Evolutionary conservation across 2,888 invertebrate species (phyloP).

Genomic region (Alentia gelatinosa): DNA sequence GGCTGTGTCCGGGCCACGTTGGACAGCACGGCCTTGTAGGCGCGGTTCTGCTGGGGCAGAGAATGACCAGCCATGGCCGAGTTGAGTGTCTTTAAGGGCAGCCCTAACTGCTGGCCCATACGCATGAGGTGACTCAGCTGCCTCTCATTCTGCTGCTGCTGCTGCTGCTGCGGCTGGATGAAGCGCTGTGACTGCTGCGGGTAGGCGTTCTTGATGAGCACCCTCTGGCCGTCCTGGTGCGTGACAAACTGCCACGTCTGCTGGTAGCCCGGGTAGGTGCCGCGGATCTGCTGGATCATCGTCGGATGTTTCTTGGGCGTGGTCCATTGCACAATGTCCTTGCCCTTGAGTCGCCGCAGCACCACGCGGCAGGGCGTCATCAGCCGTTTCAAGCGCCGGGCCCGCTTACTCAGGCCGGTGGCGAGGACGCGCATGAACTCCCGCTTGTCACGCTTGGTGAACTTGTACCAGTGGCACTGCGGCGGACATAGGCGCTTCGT

Average conservation of each 20-base stretch:
- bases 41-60: not conserved
- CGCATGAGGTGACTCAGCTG: not conserved
- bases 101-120: not conserved
- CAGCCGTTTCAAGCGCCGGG: constrained; percentile 65
- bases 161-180: not conserved
- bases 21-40: constrained; percentile 36
- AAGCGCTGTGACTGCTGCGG: not conserved
- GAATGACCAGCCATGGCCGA: not conserved
- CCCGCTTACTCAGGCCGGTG: constrained; percentile 70
- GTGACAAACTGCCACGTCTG: not conserved
- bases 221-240: not conserved
- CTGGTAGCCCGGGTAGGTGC: too few relatives aligned
- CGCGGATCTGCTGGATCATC: not conserved
- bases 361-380: constrained; percentile 68
- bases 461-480: constrained; percentile 71
- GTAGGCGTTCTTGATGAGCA: not conserved
- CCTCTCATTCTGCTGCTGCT: not conserved
- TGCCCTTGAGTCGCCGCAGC: constrained; percentile 65
- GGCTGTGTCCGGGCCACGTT: not conserved
- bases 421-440: constrained; percentile 69
- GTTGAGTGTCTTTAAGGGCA: not conserved
- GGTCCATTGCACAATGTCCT: constrained; percentile 63
- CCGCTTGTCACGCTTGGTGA: constrained; percentile 67
- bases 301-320: not conserved
- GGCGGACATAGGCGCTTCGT: constrained; percentile 59